A percentile compares a stretch with the other conserved stretches of the same genome.
Conservation (phyloP, 1,140 invertebrate genomes). For the Luehdorfia chinensis region DNA sequence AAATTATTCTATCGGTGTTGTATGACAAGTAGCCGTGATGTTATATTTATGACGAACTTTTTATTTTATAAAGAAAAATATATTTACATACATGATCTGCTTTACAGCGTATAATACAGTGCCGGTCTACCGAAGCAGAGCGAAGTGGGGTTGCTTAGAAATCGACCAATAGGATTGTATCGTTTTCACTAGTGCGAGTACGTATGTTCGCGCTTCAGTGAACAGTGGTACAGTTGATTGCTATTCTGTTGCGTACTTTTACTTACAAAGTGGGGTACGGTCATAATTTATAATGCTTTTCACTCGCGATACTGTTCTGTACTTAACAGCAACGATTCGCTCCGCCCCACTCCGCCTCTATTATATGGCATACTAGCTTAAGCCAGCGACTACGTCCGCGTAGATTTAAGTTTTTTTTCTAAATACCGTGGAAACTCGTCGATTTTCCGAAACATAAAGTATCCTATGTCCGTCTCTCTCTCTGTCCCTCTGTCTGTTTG, state of each 20-base stretch:
- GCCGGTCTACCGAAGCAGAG: background rate
- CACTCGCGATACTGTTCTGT: background rate
- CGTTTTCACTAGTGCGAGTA: conserved; percentile 3
- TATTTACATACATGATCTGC: no score
- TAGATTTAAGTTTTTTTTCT: no score
- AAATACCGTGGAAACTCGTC: no score
- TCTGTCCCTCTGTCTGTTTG: no score
- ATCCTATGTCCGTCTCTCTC: no score
- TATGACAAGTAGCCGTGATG: no score
- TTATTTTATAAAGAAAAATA: no score
- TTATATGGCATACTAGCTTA: background rate
- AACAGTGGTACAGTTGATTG: conserved; percentile 1
- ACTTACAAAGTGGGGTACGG: background rate
- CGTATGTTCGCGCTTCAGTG: background rate
- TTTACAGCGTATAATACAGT: background rate
- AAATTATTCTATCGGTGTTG: conserved; percentile 2
- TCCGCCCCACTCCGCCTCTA: background rate
- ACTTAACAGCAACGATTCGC: background rate
- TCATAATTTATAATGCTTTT: background rate
- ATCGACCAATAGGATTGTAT: conserved; percentile 1
- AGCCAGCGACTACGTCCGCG: no score
- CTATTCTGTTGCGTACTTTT: background rate
- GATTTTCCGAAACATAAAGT: no score
- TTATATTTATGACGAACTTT: no score
- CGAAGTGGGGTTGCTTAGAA: background rate